Conservation (phyloP, 2,797 vertebrate species). For the Champsocephalus esox region DNA sequence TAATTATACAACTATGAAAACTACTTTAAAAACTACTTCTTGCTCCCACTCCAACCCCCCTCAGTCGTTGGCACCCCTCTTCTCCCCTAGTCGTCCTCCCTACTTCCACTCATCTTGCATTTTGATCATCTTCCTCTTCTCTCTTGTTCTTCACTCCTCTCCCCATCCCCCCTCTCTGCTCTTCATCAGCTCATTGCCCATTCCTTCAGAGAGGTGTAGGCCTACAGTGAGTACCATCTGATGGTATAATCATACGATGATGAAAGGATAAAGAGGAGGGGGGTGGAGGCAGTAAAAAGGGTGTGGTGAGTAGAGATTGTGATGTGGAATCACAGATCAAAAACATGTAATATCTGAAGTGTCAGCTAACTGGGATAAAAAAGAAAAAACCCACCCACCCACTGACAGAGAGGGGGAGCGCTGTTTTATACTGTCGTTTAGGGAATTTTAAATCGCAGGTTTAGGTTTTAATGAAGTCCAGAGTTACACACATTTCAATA, state of each 20-base stretch:
- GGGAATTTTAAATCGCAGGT: slow-evolving; percentile 23
- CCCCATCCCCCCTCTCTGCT: slow-evolving; percentile 22
- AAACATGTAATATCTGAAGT: slow-evolving; percentile 72
- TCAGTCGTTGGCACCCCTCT: background rate
- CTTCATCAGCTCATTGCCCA: slow-evolving; percentile 71
- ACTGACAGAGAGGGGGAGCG: slow-evolving; percentile 5
- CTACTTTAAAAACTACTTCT: slow-evolving; percentile 19
- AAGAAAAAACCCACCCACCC: background rate
- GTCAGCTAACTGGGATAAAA: slow-evolving; percentile 60
- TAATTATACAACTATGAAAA: slow-evolving; percentile 5
- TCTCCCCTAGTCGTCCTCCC: slow-evolving; percentile 1
- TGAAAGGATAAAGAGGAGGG: slow-evolving; percentile 67
- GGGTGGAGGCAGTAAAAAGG: slow-evolving; percentile 37
- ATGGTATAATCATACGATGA: slow-evolving; percentile 58
- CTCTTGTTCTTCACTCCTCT: background rate
- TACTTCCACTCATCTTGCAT: slow-evolving; percentile 20
- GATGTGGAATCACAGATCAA: slow-evolving; percentile 76
- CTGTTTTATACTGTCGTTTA: slow-evolving; percentile 19
- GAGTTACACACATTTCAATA: slow-evolving; percentile 2
- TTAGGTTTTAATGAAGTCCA: slow-evolving; percentile 29
- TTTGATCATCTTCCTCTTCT: slow-evolving; percentile 22
- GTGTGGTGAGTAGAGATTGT: slow-evolving; percentile 67
- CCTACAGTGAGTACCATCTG: slow-evolving; percentile 45
- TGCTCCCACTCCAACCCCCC: background rate
- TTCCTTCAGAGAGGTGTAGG: slow-evolving; percentile 69